phyloP scores from a whole-genome alignment of 2,888 invertebrate genomes.

The Drosophila paranaensis region DNA sequence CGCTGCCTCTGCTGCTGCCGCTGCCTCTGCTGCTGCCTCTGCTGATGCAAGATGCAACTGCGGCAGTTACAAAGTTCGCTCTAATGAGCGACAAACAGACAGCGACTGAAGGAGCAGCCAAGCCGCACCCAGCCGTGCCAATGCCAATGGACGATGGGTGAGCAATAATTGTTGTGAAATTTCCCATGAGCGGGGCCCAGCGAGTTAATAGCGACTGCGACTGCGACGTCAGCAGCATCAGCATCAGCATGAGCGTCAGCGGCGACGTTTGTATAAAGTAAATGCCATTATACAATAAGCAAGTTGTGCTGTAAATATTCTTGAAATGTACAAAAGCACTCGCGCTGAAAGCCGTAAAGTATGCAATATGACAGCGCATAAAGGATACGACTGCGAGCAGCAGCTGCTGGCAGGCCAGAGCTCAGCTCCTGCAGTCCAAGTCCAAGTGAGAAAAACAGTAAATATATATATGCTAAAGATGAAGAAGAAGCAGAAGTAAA shows the following conservation, averaged over 20 bases:
- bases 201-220: slow-evolving; percentile 16
- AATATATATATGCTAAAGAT: not conserved
- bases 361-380: slow-evolving; percentile 72
- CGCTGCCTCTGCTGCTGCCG: slow-evolving; percentile 5
- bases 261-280: slow-evolving; percentile 65
- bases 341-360: slow-evolving; percentile 72
- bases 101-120: not conserved
- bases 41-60: slow-evolving; percentile 35
- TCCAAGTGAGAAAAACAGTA: slow-evolving; percentile 30
- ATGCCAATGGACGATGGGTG: slow-evolving; percentile 49
- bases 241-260: not conserved
- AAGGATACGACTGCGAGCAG: slow-evolving; percentile 51
- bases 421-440: slow-evolving; percentile 7
- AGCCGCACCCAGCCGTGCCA: not conserved
- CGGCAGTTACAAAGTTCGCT: slow-evolving; percentile 48
- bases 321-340: slow-evolving; percentile 75
- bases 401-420: slow-evolving; percentile 9
- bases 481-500: slow-evolving; percentile 1
- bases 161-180: slow-evolving; percentile 66
- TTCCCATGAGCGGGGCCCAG: slow-evolving; percentile 29
- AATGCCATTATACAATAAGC: slow-evolving; percentile 73
- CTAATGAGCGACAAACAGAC: slow-evolving; percentile 59
- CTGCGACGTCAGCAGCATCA: not conserved
- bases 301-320: slow-evolving; percentile 71
- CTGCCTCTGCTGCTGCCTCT: not conserved